Evolutionary conservation across 30 jellyfish, hydroid and myxozoan genomes (phyloP).

Genomic region (Phacellophora camtschatica): DNA sequence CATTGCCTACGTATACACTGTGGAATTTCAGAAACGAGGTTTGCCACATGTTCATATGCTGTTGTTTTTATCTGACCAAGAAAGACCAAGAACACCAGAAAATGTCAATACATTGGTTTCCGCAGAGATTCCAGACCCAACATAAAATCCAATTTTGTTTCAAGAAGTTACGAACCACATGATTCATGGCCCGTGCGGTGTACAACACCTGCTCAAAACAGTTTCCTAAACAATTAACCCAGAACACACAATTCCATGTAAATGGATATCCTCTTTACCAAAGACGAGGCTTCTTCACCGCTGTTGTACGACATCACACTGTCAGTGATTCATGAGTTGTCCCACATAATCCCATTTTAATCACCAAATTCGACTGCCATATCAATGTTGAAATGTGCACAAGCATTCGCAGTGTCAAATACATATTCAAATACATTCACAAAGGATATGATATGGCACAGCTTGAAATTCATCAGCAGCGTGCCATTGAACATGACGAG

Average conservation of each 20-base stretch:
- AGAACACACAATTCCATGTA: background rate
- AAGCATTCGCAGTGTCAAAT: conserved; percentile 48
- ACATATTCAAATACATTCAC: conserved; percentile 59
- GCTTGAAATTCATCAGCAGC: background rate
- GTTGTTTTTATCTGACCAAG: background rate
- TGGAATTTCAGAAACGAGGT: conserved; percentile 68
- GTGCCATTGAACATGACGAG: background rate
- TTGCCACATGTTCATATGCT: background rate
- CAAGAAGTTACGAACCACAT: background rate
- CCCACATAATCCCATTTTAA: conserved; percentile 50
- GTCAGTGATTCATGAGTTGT: background rate
- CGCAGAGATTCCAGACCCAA: background rate
- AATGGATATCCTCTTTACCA: conserved; percentile 68
- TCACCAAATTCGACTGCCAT: conserved; percentile 50
- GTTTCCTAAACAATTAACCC: conserved; percentile 19
- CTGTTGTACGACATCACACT: background rate
- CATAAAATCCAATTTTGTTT: background rate
- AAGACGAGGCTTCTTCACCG: conserved; percentile 8
- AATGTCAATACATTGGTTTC: background rate
- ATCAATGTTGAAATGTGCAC: conserved; percentile 65
- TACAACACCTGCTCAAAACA: conserved; percentile 56
- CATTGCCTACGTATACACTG: conserved; percentile 15
- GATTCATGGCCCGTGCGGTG: background rate
- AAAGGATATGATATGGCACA: conserved; percentile 69
- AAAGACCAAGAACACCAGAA: background rate